Conservation (phyloP, 1,140 invertebrate genomes). For the Plectrocnemia conspersa region DNA sequence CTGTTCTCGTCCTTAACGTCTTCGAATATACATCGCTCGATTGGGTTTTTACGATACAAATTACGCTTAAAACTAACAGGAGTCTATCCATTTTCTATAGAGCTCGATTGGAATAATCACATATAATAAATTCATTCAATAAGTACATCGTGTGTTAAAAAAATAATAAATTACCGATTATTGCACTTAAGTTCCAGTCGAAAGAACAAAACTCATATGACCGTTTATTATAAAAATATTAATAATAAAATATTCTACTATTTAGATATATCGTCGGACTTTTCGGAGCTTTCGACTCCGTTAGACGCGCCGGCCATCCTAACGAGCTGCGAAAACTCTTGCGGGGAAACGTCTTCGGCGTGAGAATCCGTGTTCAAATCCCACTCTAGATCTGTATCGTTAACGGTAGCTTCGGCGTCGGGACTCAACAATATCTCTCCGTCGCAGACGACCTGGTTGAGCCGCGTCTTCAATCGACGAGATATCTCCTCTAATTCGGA, state of each 20-base stretch:
- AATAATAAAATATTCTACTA: constrained; percentile 21
- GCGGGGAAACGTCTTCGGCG: constrained; percentile 32
- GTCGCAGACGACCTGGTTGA: constrained; percentile 50
- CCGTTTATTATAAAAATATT: too few relatives aligned
- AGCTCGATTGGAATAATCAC: too few relatives aligned
- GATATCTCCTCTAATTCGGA: constrained; percentile 50
- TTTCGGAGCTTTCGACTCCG: constrained; percentile 20
- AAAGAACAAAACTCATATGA: too few relatives aligned
- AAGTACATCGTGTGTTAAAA: too few relatives aligned
- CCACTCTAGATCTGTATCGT: constrained; percentile 25
- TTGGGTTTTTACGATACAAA: too few relatives aligned
- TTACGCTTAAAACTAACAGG: too few relatives aligned
- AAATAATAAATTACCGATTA: too few relatives aligned
- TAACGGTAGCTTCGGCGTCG: constrained; percentile 36
- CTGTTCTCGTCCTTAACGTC: too few relatives aligned
- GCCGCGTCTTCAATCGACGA: constrained; percentile 48
- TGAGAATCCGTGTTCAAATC: constrained; percentile 34
- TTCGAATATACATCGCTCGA: too few relatives aligned
- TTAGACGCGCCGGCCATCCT: constrained; percentile 23
- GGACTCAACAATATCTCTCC: constrained; percentile 50
- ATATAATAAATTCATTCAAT: too few relatives aligned
- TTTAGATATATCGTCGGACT: constrained; percentile 29
- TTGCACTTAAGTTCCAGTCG: too few relatives aligned
- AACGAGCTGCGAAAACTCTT: constrained; percentile 30
- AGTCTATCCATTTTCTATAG: too few relatives aligned